Evolutionary conservation across 2,113 vertebrate species (phyloP), one percentile per base, ranked within the genome.

Genomic region (Excalfactoria chinensis): DNA sequence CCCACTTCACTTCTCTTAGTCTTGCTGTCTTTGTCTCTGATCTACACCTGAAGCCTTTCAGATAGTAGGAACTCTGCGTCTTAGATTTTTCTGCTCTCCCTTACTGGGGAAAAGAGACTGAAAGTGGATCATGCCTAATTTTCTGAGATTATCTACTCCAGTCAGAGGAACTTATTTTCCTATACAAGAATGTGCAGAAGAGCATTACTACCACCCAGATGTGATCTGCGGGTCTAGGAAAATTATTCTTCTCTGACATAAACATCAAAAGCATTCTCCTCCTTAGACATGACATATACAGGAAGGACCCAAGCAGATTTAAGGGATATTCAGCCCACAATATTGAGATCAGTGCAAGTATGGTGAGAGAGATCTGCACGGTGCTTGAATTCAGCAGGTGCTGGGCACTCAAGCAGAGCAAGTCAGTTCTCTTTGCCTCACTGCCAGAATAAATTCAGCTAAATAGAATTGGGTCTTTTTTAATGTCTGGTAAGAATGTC

Each of bases 401-500:
- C 46, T 49, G 17, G 37, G 28, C 51, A 28, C 19, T 73, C 15
- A 79, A 69, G 2, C 0, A 74, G 51, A 7, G 20, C 22, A 64
- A 81, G 51, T 60, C 77, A 46, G 26, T 84, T 82, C 78, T 56
- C 72, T 71, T 56, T 56, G n/a, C 35, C 68, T 70, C 72, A 40
- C 62, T 75, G 21, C 32, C 41, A 53, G 84, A 93, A 82, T 15
- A 13, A 43, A 75, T 69, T 59, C 74, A 86, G 71, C 15, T 60
- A 32, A 69, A 91, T 79, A 44, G 37, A 86, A 82, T 84, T 81
- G 78, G 40, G 35, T 16, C 10, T 82, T 53, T 1, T 91, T 79
- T 49, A 92, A 91, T 55, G 84, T 10, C 78, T 68, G 89, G 59
- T 84, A 64, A 88, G 69, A 86, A 89, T 72, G 40, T 83, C 53